Evolutionary conservation across 2,797 vertebrate genomes (phyloP).

Genomic region (Dicrostonyx torquatus): DNA sequence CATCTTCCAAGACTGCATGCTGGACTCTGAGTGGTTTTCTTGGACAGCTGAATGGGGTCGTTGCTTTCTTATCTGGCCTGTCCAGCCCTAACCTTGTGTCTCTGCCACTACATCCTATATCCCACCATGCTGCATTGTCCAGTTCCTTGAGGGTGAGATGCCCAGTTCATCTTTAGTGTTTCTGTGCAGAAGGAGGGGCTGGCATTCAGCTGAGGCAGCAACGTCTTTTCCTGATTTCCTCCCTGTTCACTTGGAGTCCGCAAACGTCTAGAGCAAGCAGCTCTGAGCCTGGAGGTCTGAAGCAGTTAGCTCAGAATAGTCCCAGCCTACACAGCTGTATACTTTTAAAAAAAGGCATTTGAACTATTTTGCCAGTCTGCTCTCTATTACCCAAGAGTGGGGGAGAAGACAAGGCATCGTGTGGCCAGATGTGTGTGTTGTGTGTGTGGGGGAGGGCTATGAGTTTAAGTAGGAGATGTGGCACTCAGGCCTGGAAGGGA

Average conservation of each 20-base stretch:
- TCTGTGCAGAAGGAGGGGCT: rapidly evolving
- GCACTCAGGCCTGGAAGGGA: not conserved
- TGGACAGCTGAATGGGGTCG: not conserved
- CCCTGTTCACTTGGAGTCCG: not conserved
- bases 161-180: not conserved
- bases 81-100: not conserved
- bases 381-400: constrained; percentile 63
- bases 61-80: not conserved
- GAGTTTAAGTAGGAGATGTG: not conserved
- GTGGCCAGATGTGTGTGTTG: constrained; percentile 70
- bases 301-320: constrained; percentile 67
- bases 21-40: not conserved
- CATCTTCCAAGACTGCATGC: rapidly evolving
- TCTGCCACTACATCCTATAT: not conserved
- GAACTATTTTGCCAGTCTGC: constrained; percentile 73
- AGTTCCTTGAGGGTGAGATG: no score
- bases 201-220: rapidly evolving
- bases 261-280: not conserved
- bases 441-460: not conserved
- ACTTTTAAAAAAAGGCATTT: constrained; percentile 70
- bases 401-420: constrained; percentile 49
- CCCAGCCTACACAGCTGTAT: constrained; percentile 40
- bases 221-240: not conserved
- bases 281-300: constrained; percentile 44
- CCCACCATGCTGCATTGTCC: no score